Evolutionary conservation across 2,797 vertebrate species (phyloP).

Genomic region (Coendou prehensilis): DNA sequence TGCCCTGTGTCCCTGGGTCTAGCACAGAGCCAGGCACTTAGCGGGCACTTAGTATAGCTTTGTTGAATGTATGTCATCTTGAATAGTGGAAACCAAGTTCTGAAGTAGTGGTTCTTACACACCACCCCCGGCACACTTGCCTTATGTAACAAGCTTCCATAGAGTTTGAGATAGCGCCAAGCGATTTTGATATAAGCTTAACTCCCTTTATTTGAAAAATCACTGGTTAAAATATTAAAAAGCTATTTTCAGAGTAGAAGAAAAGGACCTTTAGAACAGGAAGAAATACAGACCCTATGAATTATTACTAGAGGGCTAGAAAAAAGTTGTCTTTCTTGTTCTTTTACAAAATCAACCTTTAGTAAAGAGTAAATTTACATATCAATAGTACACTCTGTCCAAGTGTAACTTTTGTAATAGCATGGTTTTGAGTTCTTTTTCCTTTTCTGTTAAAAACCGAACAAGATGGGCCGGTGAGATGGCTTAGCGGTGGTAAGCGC

Average conservation of each 20-base stretch:
- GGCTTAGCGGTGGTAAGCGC: no score
- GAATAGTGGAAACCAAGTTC: neutral
- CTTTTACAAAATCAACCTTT: slow-evolving; percentile 20
- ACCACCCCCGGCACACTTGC: no score
- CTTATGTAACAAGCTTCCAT: neutral
- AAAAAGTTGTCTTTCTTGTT: slow-evolving; percentile 48
- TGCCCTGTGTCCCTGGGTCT: no score
- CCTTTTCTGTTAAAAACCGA: slow-evolving; percentile 7
- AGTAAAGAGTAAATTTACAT: neutral
- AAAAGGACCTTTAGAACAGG: neutral
- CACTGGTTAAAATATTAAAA: slow-evolving; percentile 40
- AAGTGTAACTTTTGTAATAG: slow-evolving; percentile 41
- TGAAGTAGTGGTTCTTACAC: neutral
- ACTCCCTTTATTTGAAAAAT: neutral
- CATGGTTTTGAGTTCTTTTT: slow-evolving; percentile 42
- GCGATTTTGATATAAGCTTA: neutral
- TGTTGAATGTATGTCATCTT: neutral
- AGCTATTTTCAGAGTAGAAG: neutral
- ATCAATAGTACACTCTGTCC: neutral
- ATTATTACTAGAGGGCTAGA: neutral
- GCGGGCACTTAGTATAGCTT: neutral
- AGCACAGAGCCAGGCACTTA: neutral
- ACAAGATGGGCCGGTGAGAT: no score
- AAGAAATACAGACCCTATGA: neutral
- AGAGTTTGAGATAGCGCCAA: neutral